Evolutionary conservation across 2,797 vertebrate genomes (phyloP), one percentile per base, ranked within the genome.

Genomic region (Takifugu ocellatus): DNA sequence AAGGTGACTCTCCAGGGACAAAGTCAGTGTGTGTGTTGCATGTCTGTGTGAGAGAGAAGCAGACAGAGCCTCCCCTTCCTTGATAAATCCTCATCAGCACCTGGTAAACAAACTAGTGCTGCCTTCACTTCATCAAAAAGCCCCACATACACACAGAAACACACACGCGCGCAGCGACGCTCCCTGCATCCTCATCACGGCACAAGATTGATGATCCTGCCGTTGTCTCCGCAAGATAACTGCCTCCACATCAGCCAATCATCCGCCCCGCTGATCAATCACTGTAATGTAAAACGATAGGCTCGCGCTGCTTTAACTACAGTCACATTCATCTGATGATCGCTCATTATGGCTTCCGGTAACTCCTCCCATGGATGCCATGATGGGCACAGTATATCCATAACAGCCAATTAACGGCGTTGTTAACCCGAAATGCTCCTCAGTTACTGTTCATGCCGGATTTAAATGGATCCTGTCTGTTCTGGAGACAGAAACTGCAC

Each of bases 251-350:
- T 79, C 74, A 67, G 70, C 64, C 54, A 26, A 74, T 71, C 61
- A 21, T 68, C 61, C 47, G 59, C 66, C 75, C 60, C 25, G 63
- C 78, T 83, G 78, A 87, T 88, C 82, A 83, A 81, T 88, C 78
- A 86, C 71, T 58, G 49, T 82, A 84, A 85, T 82, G 79, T 70
- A 79, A 78, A 79, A 69, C 71, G 84, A 85, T 78, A 70, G 73
- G 59, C 61, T 56, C 67, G 42, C 68, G 47, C 78, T 62, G 72
- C 70, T 79, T 63, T 44, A 75, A 74, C 72, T 70, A 43, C 74
- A 31, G 67, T 31, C 21, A 2, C 51, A 27, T 70, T 74, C 67
- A 7, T 53, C 56, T 56, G 42, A 57, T 50, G 62, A 74, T 73
- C 33, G 5, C 71, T 78, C 72, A 70, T 74, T 73, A 75, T 6